Conservation (phyloP, 1,140 invertebrate species). For the Platyscapa corneri region DNA sequence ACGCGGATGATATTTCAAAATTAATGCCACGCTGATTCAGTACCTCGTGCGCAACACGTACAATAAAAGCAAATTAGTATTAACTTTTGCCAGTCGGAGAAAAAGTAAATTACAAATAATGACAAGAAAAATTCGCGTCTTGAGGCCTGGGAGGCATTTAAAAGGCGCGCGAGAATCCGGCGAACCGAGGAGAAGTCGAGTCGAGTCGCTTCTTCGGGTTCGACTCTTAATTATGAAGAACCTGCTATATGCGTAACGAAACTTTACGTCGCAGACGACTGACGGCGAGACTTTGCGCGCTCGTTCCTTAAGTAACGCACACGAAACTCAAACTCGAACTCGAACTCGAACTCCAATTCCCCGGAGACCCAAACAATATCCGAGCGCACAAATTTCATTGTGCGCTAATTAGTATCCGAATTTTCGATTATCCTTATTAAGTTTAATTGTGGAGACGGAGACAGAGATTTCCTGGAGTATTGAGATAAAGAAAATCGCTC, state of each 20-base stretch:
- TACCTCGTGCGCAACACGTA: neutral
- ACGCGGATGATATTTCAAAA: neutral
- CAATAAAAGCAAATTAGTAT: neutral
- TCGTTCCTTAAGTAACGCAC: neutral
- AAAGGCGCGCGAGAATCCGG: neutral
- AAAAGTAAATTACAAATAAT: conserved; percentile 5
- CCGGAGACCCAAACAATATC: too few relatives aligned
- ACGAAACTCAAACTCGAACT: neutral
- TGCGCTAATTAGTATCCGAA: too few relatives aligned
- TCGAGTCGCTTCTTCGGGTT: neutral
- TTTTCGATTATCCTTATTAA: too few relatives aligned
- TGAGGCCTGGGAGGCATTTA: neutral
- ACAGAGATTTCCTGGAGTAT: too few relatives aligned
- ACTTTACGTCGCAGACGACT: neutral
- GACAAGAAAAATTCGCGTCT: conserved; percentile 11
- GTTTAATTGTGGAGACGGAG: too few relatives aligned
- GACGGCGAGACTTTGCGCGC: neutral
- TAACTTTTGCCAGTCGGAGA: neutral
- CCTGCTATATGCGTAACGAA: neutral
- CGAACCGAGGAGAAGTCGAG: neutral
- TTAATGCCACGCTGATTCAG: neutral
- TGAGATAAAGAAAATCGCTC: too few relatives aligned
- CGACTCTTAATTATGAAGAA: conserved; percentile 7
- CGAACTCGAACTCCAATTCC: too few relatives aligned
- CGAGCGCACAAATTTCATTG: too few relatives aligned